Conservation (phyloP, 2,888 invertebrate genomes). For the Oxytorus armatus region DNA sequence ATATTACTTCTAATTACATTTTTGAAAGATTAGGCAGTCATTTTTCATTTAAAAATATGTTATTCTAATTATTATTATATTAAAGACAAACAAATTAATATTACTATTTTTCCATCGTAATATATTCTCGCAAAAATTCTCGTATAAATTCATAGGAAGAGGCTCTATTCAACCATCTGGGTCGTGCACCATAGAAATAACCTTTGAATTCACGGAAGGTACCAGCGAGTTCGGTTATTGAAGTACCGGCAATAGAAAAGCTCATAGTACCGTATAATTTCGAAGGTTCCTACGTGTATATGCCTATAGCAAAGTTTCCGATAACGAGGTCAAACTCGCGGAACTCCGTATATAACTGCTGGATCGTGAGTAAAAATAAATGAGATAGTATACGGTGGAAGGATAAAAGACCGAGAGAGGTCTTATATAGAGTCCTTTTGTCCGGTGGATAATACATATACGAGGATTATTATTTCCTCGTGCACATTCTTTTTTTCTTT, state of each 20-base stretch:
- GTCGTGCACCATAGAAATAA: slow-evolving; percentile 23
- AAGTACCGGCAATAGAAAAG: slow-evolving; percentile 26
- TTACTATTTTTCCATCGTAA: neutral
- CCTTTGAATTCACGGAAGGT: slow-evolving; percentile 5
- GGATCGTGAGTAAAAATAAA: slow-evolving; percentile 44
- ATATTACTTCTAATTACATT: too few species aligned
- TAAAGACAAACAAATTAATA: neutral
- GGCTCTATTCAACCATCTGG: slow-evolving; percentile 22
- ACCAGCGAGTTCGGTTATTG: slow-evolving; percentile 38
- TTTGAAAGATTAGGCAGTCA: too few species aligned
- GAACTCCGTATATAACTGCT: slow-evolving; percentile 14
- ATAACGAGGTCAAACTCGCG: slow-evolving; percentile 64
- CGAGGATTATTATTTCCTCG: slow-evolving; percentile 23
- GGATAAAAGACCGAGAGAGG: slow-evolving; percentile 20
- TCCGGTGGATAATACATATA: slow-evolving; percentile 41
- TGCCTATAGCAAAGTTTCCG: slow-evolving; percentile 34
- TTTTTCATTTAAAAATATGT: too few species aligned
- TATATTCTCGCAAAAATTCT: neutral
- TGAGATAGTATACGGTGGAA: slow-evolving; percentile 22
- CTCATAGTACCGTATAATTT: slow-evolving; percentile 15
- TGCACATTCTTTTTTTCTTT: neutral
- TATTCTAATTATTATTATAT: too few species aligned
- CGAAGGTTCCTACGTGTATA: slow-evolving; percentile 24
- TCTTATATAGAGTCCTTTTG: slow-evolving; percentile 45
- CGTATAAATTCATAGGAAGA: slow-evolving; percentile 10